Base-by-base conservation (phyloP, 2,797 vertebrate species). In the Phylloscopus collybita region DNA sequence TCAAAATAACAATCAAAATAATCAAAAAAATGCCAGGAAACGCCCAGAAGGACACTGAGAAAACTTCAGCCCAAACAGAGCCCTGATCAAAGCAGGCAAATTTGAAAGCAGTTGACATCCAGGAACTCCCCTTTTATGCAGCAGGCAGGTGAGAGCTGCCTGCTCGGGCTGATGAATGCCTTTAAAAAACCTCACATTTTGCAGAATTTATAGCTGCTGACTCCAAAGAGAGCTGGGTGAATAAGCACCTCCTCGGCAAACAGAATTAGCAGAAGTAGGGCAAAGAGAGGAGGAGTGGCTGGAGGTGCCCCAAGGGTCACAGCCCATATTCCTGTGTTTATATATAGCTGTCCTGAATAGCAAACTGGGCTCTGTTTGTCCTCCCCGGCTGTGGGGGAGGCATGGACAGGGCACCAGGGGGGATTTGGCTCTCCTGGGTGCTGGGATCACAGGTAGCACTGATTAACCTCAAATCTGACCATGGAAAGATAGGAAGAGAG, bases 251-350 rank as follows among this genome's bases (percentile, higher is more conserved):
- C 10, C 56, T 60, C 16, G 6, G 72, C 80, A 80, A 74, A 86
- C 26, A 30, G 56, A 27, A 64, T 32, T 26, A 82, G 36, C 82
- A 84, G 53, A 94, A 96, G 66, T 61, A 93, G 93, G 66, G 53
- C 86, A 89, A 6, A 36, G 7, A 36, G 86, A 92, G 83, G 61
- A 29, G 93, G 78, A 80, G 84, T 11, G 64, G 71, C 76, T 54
- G 50, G 40, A 90, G 47, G 57, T 56, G 15, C 56, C 80, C 90
- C 80, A 16, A 22, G 95, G 84, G 90, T 89, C 78, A 61, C 83
- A 71, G 71, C 83, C 83, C 45, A 19, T 15, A 60, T 86, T 72
- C 61, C 79, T 66, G 64, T 12, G 26, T 73, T 82, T 93, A 93
- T 89, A 60, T 74, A 54, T 76, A 92, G 86, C 15, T 1, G 49